phyloP scores from a whole-genome alignment of 2,888 invertebrate genomes.

The Caenorhabditis virilis region DNA sequence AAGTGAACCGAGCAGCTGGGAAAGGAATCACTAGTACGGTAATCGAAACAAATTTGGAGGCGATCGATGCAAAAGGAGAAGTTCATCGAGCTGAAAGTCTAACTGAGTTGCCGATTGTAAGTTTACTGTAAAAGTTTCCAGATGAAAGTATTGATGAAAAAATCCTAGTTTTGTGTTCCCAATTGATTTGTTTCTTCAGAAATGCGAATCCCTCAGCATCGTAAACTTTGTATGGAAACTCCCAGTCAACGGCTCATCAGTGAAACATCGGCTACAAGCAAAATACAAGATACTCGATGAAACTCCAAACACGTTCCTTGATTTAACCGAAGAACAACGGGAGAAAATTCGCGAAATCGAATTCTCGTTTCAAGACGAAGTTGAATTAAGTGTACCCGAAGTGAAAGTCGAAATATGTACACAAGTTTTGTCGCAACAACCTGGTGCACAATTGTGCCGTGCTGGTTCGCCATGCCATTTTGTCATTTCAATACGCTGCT shows the following conservation, averaged over 20 bases:
- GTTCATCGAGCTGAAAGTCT: slow-evolving; percentile 10
- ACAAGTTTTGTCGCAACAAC: slow-evolving; percentile 64
- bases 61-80: slow-evolving; percentile 1
- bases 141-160: no score
- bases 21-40: slow-evolving; percentile 40
- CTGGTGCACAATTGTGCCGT: slow-evolving; percentile 63
- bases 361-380: slow-evolving; percentile 49
- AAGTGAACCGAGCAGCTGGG: slow-evolving; percentile 50
- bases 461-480: slow-evolving; percentile 60
- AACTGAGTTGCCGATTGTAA: slow-evolving; percentile 16
- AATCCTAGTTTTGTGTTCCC: no score
- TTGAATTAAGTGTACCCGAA: slow-evolving; percentile 48
- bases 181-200: slow-evolving; percentile 3
- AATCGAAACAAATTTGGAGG: slow-evolving; percentile 1
- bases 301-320: slow-evolving; percentile 4
- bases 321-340: not conserved
- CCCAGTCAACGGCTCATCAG: slow-evolving; percentile 24
- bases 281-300: no score
- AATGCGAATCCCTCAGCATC: slow-evolving; percentile 9
- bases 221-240: slow-evolving; percentile 28
- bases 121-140: not conserved
- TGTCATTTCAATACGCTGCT: slow-evolving; percentile 58
- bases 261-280: slow-evolving; percentile 27
- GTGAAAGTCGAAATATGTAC: slow-evolving; percentile 62
- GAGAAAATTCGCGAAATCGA: slow-evolving; percentile 14